phyloP scores from a whole-genome alignment of 2,888 invertebrate genomes.

The Lycaena phlaeas region DNA sequence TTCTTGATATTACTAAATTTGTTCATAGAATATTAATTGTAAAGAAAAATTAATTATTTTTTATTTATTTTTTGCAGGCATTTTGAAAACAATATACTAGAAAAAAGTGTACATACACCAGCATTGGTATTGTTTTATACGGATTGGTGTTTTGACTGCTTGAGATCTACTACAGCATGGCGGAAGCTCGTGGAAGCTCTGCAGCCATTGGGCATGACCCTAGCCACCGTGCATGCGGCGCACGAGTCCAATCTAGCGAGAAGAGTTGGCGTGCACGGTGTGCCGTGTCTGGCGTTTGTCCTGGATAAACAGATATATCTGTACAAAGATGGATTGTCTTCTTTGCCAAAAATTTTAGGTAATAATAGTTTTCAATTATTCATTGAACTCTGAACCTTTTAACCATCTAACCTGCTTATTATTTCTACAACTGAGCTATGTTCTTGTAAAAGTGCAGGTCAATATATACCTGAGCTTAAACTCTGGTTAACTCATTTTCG shows the following conservation, averaged over 20 bases:
- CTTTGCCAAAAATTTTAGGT: constrained; percentile 87
- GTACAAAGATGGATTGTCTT: constrained; percentile 86
- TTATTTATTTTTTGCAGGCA: constrained; percentile 76
- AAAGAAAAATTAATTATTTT: too few species aligned
- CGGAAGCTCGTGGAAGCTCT: constrained; percentile 88
- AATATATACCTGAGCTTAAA: too few species aligned
- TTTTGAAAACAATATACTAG: constrained; percentile 88
- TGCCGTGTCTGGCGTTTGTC: constrained; percentile 87
- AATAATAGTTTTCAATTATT: too few species aligned
- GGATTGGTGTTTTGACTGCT: constrained; percentile 95
- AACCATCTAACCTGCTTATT: too few species aligned
- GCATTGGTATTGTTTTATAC: constrained; percentile 92
- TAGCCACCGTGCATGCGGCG: constrained; percentile 87
- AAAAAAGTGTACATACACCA: constrained; percentile 87
- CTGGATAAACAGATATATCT: constrained; percentile 88
- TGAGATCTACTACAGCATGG: constrained; percentile 90
- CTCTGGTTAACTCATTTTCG: too few species aligned
- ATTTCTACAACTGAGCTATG: too few species aligned
- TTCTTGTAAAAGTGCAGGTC: too few species aligned
- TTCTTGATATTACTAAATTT: too few species aligned
- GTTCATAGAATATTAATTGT: too few species aligned
- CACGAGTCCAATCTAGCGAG: constrained; percentile 84
- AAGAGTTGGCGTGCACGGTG: constrained; percentile 83
- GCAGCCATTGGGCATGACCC: constrained; percentile 86
- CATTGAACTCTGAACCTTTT: too few species aligned